Evolutionary conservation across 2,888 invertebrate genomes (phyloP).

Genomic region (Acutogordius australiensis): DNA sequence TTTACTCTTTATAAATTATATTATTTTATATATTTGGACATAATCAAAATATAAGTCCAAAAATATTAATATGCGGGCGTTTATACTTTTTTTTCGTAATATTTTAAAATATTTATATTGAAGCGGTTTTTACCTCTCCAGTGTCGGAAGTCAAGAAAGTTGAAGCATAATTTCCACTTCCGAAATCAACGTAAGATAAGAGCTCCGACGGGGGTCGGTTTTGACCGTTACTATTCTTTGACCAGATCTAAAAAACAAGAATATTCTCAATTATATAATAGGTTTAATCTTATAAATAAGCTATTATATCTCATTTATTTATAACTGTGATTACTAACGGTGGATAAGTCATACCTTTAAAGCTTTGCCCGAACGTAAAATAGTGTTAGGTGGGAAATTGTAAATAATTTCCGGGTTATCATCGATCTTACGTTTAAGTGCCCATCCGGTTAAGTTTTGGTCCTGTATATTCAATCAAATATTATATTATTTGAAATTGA

Average conservation of each 20-base stretch:
- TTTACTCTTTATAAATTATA: conserved; percentile 3
- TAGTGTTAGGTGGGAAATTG: background rate
- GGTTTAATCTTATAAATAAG: too few relatives aligned
- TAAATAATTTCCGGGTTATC: background rate
- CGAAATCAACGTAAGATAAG: background rate
- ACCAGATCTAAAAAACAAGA: background rate
- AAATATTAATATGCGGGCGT: too few relatives aligned
- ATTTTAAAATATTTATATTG: too few relatives aligned
- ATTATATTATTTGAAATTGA: background rate
- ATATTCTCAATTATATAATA: too few relatives aligned
- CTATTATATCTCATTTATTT: too few relatives aligned
- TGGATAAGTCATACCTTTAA: conserved; percentile 9
- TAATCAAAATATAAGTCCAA: too few relatives aligned
- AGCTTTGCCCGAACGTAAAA: conserved; percentile 1
- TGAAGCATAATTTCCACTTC: background rate
- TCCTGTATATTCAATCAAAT: conserved; percentile 9
- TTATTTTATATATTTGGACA: background rate
- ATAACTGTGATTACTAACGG: too few relatives aligned
- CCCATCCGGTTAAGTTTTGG: conserved; percentile 5
- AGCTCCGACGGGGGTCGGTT: background rate
- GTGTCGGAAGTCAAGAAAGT: background rate
- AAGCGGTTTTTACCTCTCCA: background rate
- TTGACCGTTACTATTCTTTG: conserved; percentile 8
- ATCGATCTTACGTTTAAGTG: background rate
- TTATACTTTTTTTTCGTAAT: too few relatives aligned